phyloP scores from a whole-genome alignment of 1,140 invertebrate genomes.

The Tetranychus cinnabarinus region DNA sequence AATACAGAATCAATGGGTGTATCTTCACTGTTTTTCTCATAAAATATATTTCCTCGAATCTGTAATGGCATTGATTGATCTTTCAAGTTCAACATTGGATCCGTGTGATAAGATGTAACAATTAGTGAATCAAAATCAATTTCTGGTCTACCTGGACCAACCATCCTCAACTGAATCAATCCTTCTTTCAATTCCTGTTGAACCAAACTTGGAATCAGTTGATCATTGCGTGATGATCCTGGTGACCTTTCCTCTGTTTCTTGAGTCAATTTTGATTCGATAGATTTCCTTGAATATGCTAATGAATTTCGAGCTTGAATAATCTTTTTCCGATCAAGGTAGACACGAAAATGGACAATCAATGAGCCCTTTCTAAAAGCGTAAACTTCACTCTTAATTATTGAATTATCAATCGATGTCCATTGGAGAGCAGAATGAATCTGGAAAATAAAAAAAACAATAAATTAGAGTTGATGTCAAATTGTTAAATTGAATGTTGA shows the following conservation, averaged over 20 bases:
- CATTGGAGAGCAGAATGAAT: conserved; percentile 24
- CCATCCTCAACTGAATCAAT: not conserved
- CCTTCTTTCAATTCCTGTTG: not conserved
- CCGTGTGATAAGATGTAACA: not conserved
- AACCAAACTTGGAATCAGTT: not conserved
- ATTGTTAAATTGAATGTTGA: no score
- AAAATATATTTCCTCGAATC: not conserved
- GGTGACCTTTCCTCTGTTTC: not conserved
- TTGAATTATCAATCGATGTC: conserved; percentile 32
- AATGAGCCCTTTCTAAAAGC: conserved; percentile 37
- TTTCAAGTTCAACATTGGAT: not conserved
- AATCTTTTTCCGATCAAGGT: conserved; percentile 46
- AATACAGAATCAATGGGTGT: no score
- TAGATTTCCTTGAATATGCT: not conserved
- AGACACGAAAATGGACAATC: conserved; percentile 45
- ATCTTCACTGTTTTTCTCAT: not conserved
- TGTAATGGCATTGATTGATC: not conserved
- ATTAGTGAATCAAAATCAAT: not conserved
- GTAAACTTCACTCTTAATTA: conserved; percentile 35
- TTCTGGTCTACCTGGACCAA: not conserved
- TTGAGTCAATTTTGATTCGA: conserved; percentile 15
- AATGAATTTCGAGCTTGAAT: conserved; percentile 23
- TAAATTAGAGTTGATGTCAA: not conserved
- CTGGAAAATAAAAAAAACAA: conserved; percentile 16
- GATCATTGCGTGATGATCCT: not conserved